Evolutionary conservation across 2,113 vertebrate species (phyloP).

Genomic region (Elachura formosa): DNA sequence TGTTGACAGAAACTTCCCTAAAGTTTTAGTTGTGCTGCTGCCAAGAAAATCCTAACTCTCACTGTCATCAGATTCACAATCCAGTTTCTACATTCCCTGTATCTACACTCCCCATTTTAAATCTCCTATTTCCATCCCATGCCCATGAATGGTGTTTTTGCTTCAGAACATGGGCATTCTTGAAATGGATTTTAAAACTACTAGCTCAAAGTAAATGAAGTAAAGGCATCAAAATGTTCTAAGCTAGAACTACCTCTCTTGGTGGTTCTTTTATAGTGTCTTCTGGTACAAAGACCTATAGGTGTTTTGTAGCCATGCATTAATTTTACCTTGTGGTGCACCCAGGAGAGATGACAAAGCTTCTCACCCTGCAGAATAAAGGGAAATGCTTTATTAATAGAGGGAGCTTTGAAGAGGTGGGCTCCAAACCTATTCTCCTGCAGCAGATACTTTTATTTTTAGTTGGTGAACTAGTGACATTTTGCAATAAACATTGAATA

Average conservation of each 20-base stretch:
- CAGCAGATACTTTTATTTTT: not conserved
- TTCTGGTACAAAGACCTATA: not conserved
- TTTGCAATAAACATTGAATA: not conserved
- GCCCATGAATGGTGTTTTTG: not conserved
- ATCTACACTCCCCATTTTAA: not conserved
- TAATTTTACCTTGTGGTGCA: not conserved
- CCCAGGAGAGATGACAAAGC: not conserved
- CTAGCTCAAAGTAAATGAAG: not conserved
- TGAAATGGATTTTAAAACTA: not conserved
- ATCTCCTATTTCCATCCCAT: not conserved
- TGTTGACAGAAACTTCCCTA: not conserved
- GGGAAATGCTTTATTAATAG: no score
- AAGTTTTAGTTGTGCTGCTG: not conserved
- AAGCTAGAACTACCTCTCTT: not conserved
- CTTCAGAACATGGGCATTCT: not conserved
- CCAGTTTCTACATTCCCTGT: not conserved
- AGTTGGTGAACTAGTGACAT: not conserved
- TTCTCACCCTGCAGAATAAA: not conserved
- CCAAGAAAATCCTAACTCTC: not conserved
- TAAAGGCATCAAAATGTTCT: not conserved
- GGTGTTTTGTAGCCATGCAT: not conserved
- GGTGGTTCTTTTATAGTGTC: not conserved
- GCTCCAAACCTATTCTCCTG: not conserved
- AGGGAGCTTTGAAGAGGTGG: not conserved
- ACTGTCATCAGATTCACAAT: not conserved